Evolutionary conservation across 2,113 vertebrate species (phyloP).

Genomic region (Picathartes gymnocephalus): DNA sequence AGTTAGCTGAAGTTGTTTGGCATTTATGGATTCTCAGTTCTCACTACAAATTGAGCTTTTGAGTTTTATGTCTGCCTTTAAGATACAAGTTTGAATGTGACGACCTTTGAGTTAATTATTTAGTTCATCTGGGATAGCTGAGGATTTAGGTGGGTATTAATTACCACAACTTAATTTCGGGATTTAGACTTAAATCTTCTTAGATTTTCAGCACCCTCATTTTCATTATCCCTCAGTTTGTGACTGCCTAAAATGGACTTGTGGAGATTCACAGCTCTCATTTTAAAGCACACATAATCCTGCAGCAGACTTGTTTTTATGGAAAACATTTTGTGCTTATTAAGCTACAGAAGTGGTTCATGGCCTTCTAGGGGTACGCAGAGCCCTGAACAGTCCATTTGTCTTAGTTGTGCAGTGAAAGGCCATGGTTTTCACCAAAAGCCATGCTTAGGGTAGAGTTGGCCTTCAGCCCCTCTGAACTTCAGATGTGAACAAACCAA

Average conservation of each 20-base stretch:
- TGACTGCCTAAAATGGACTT: neutral
- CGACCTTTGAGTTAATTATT: neutral
- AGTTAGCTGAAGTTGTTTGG: neutral
- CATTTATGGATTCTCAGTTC: neutral
- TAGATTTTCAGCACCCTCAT: neutral
- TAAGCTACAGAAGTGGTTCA: neutral
- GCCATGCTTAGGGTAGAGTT: neutral
- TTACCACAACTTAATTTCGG: neutral
- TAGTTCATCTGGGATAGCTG: neutral
- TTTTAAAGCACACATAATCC: neutral
- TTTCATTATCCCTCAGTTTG: neutral
- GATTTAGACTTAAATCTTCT: neutral
- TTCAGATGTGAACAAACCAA: neutral
- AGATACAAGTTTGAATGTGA: neutral
- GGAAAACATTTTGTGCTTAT: neutral
- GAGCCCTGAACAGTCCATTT: neutral
- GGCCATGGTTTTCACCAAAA: neutral
- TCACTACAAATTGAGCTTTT: neutral
- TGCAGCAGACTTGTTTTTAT: neutral
- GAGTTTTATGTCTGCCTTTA: neutral
- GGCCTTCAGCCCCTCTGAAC: neutral
- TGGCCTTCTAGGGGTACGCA: neutral
- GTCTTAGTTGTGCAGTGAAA: neutral
- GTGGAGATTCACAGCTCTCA: neutral
- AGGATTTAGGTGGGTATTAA: neutral